These are phyloP conservation scores for Neopelma chrysocephalum DNA, from an alignment of 2,797 vertebrate species.

Conservation along the genomic window DNA sequence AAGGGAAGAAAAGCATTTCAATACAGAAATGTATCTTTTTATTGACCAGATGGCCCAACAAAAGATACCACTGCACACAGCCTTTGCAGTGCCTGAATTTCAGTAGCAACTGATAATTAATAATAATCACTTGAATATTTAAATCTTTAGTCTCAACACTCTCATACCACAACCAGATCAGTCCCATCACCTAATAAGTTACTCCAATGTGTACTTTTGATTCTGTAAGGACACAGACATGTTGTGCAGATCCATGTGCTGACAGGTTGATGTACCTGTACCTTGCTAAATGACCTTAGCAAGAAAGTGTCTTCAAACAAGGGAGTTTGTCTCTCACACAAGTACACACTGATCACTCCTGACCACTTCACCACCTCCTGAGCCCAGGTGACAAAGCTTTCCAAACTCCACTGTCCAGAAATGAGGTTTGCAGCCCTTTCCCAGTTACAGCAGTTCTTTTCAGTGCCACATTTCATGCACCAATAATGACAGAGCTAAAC, in stretches of 20 bases:
- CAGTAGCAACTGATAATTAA: neutral
- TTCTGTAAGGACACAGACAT: fast-evolving
- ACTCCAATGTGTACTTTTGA: neutral
- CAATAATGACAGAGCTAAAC: neutral
- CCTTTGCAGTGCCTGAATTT: neutral
- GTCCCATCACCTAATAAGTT: neutral
- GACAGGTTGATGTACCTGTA: neutral
- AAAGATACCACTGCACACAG: neutral
- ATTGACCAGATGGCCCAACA: neutral
- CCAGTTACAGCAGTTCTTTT: neutral
- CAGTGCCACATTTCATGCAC: neutral
- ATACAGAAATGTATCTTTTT: neutral
- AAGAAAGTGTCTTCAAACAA: neutral
- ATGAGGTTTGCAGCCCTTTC: neutral
- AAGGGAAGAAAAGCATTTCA: neutral
- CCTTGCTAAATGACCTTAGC: neutral
- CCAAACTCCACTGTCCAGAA: neutral
- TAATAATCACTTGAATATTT: neutral
- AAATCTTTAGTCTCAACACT: neutral
- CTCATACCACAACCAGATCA: neutral
- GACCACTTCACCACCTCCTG: neutral
- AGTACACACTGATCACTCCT: neutral
- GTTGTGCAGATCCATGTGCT: fast-evolving
- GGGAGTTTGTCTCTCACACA: neutral
- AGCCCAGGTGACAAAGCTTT: neutral